These are phyloP conservation scores for Eulithis testata DNA, from an alignment of 2,888 invertebrate species.

Conservation along the genomic window DNA sequence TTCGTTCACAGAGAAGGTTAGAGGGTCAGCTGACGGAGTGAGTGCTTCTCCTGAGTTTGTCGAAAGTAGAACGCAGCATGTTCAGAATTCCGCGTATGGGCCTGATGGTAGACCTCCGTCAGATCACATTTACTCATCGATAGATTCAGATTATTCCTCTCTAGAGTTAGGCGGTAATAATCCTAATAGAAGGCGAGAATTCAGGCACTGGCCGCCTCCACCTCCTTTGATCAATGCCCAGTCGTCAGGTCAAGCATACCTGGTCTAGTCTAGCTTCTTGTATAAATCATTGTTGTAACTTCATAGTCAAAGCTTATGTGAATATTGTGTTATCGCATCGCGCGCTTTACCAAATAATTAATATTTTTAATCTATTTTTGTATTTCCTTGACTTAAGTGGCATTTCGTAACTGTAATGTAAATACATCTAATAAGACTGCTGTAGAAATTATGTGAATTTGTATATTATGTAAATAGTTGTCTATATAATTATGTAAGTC, in stretches of 20 bases:
- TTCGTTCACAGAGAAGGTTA: constrained; percentile 83
- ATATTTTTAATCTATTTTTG: constrained; percentile 79
- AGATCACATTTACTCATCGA: constrained; percentile 95
- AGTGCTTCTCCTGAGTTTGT: constrained; percentile 87
- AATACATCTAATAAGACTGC: constrained; percentile 84
- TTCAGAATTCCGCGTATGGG: constrained; percentile 73
- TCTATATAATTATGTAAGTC: constrained; percentile 73
- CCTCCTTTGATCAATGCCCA: constrained; percentile 76
- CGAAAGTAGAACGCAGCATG: constrained; percentile 67
- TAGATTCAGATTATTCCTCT: constrained; percentile 94
- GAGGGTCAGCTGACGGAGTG: constrained; percentile 71
- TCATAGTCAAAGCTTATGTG: constrained; percentile 79
- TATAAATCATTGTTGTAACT: constrained; percentile 50
- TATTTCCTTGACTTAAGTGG: constrained; percentile 78
- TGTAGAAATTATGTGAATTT: constrained; percentile 81
- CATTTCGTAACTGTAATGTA: constrained; percentile 77
- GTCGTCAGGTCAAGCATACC: constrained; percentile 79
- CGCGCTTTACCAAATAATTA: constrained; percentile 84
- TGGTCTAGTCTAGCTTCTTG: constrained; percentile 75
- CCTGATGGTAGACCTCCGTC: constrained; percentile 89
- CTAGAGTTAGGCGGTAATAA: constrained; percentile 87
- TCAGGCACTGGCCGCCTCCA: constrained; percentile 78
- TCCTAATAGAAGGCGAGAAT: constrained; percentile 73
- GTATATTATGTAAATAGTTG: constrained; percentile 82
- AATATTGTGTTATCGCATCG: constrained; percentile 74